phyloP scores from a whole-genome alignment of 2,113 vertebrate genomes.

The Leiothrix lutea region DNA sequence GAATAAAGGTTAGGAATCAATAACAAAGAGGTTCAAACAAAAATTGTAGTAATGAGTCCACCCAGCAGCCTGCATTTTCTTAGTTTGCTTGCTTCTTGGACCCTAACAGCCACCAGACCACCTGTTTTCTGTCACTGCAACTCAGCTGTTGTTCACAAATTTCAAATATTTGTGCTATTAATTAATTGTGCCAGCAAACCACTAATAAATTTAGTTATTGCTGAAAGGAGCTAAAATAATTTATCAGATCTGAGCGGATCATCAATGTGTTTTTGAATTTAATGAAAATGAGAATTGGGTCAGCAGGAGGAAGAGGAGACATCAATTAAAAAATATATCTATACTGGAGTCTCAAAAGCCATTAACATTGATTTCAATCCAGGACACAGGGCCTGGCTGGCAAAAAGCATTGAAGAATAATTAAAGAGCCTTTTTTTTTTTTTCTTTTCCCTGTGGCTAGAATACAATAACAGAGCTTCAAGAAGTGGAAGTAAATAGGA shows the following conservation, averaged over 20 bases:
- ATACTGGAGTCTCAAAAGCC: constrained; percentile 46
- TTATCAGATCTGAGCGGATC: constrained; percentile 46
- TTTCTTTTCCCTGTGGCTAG: not conserved
- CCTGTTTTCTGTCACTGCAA: constrained; percentile 28
- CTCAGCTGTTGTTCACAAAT: constrained; percentile 37
- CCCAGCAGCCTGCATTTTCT: not conserved
- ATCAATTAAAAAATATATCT: constrained; percentile 65
- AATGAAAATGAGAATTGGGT: constrained; percentile 58
- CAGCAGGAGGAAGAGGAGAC: constrained; percentile 35
- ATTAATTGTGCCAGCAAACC: constrained; percentile 55
- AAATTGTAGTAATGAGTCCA: not conserved
- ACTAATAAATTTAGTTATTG: constrained; percentile 55
- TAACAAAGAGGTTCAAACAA: constrained; percentile 3
- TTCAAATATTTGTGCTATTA: constrained; percentile 51
- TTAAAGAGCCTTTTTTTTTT: not conserved
- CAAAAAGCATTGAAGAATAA: constrained; percentile 5
- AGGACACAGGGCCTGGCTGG: not conserved
- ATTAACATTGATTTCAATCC: constrained; percentile 63
- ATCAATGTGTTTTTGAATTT: constrained; percentile 37
- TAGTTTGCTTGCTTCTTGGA: not conserved
- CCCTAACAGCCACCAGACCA: not conserved
- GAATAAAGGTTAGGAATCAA: not conserved
- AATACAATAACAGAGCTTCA: not conserved
- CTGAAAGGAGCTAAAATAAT: constrained; percentile 69
- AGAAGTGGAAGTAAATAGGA: constrained; percentile 1